phyloP scores from a whole-genome alignment of 2,113 vertebrate genomes.

The Lagopus leucura region DNA sequence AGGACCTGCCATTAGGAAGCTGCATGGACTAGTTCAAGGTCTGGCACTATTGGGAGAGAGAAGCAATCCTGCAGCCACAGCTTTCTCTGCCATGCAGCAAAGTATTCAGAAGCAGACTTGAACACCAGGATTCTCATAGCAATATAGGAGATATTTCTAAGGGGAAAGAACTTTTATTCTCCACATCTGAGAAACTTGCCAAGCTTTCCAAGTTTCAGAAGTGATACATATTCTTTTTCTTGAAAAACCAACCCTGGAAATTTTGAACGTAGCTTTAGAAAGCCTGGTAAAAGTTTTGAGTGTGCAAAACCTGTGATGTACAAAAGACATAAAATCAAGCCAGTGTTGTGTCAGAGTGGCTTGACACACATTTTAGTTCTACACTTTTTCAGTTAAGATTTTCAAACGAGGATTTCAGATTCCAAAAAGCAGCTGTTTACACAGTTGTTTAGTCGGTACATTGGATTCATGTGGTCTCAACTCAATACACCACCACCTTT shows the following conservation, averaged over 20 bases:
- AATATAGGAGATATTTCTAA: background rate
- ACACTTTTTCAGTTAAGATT: background rate
- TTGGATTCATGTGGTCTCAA: background rate
- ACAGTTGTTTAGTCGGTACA: background rate
- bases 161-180: background rate
- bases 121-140: background rate
- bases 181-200: background rate
- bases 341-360: background rate
- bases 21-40: background rate
- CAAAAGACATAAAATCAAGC: background rate
- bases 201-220: background rate
- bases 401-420: background rate
- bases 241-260: background rate
- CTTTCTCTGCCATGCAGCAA: background rate
- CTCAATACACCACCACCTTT: slow-evolving; percentile 13
- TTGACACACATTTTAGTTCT: background rate
- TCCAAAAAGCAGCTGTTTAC: background rate
- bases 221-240: background rate
- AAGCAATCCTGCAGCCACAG: background rate
- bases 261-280: background rate
- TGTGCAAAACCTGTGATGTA: background rate
- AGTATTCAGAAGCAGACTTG: background rate
- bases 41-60: background rate
- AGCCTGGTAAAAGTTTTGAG: background rate
- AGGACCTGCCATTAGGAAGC: background rate